Conservation (phyloP, 35 echinoderm and acorn worm species). For the Apostichopus japonicus region DNA sequence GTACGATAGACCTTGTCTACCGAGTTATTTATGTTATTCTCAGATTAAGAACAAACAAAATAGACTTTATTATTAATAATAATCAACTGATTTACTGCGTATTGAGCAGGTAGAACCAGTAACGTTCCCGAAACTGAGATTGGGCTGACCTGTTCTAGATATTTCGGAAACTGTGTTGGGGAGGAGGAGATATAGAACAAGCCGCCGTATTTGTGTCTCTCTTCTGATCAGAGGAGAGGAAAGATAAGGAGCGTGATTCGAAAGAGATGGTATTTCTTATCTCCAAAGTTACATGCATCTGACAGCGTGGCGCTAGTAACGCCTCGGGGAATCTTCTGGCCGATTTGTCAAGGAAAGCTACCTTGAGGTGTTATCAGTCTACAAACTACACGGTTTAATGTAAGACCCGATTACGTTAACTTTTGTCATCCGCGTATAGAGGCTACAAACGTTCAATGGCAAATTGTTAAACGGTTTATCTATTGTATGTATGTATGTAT, state of each 20-base stretch:
- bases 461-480: too few relatives aligned
- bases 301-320: constrained; percentile 7
- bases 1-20: neutral
- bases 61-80: constrained; percentile 8
- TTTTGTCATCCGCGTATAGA: too few relatives aligned
- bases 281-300: constrained; percentile 16
- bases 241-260: constrained; percentile 12
- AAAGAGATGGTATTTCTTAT: constrained; percentile 28
- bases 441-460: too few relatives aligned
- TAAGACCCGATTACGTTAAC: too few relatives aligned
- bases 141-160: neutral
- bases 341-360: neutral
- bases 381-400: too few relatives aligned
- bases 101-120: neutral
- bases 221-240: neutral
- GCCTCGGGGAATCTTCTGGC: neutral
- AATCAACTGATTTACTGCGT: neutral
- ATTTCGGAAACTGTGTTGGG: neutral
- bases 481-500: too few relatives aligned
- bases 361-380: neutral
- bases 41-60: neutral
- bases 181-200: too few relatives aligned
- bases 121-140: neutral
- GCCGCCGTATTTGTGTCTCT: too few relatives aligned
- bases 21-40: neutral